Conservation (phyloP, 1,140 invertebrate species). For the Laupala kohalensis region DNA sequence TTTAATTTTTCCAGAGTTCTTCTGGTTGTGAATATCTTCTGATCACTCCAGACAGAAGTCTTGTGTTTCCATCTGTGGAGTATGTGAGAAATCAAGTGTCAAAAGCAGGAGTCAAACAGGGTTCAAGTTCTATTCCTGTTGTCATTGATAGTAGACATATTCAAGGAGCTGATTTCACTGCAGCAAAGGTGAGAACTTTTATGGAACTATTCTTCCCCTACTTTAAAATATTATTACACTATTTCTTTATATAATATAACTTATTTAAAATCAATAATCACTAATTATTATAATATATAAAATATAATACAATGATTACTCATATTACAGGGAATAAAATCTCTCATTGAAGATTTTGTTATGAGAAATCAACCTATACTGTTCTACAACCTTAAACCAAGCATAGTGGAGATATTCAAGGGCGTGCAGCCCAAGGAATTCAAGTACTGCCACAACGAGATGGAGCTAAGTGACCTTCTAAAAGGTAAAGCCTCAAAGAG, state of each 20-base stretch:
- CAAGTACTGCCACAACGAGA: slow-evolving; percentile 44
- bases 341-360: slow-evolving; percentile 57
- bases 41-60: slow-evolving; percentile 55
- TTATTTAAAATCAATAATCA: neutral
- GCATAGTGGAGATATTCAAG: slow-evolving; percentile 50
- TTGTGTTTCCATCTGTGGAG: slow-evolving; percentile 64
- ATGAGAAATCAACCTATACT: slow-evolving; percentile 55
- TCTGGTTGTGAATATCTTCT: slow-evolving; percentile 51
- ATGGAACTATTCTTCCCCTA: too few relatives aligned
- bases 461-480: slow-evolving; percentile 46
- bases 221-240: neutral
- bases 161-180: slow-evolving; percentile 22
- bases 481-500: slow-evolving; percentile 22
- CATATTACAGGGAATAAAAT: slow-evolving; percentile 47
- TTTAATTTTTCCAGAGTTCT: slow-evolving; percentile 29
- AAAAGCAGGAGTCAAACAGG: slow-evolving; percentile 50
- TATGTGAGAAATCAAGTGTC: slow-evolving; percentile 57
- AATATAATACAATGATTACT: slow-evolving; percentile 1
- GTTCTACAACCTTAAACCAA: slow-evolving; percentile 61
- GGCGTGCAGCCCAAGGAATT: slow-evolving; percentile 54
- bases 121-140: slow-evolving; percentile 42
- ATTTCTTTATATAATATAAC: neutral
- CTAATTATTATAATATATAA: slow-evolving; percentile 1
- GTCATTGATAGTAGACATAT: slow-evolving; percentile 65
- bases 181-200: slow-evolving; percentile 20